Conservation (phyloP, 2,113 vertebrate species). For the Ceyx cyanopectus region DNA sequence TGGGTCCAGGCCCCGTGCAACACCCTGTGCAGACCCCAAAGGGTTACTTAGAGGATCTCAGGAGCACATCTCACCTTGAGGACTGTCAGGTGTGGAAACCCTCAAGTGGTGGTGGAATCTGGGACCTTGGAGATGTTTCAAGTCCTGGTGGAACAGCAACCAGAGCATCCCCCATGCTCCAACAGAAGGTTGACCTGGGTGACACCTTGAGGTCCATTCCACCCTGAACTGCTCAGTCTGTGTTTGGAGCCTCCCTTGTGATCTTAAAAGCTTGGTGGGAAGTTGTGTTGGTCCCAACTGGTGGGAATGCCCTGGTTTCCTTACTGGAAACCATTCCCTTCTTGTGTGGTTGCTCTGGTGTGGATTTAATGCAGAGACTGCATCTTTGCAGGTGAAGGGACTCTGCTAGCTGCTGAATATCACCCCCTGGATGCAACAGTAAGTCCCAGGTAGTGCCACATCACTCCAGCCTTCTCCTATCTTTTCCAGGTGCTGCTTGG, state of each 20-base stretch:
- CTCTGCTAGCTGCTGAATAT: not conserved
- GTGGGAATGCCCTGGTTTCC: not conserved
- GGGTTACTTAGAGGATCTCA: not conserved
- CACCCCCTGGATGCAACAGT: not conserved
- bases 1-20: not conserved
- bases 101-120: not conserved
- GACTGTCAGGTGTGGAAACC: not conserved
- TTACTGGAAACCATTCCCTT: not conserved
- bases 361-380: not conserved
- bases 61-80: not conserved
- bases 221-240: not conserved
- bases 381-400: not conserved
- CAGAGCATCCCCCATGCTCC: not conserved
- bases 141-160: not conserved
- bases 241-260: not conserved
- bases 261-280: not conserved
- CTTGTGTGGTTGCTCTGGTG: not conserved
- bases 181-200: not conserved
- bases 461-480: not conserved
- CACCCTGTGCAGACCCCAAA: not conserved
- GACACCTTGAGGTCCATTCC: not conserved
- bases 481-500: not conserved
- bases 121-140: not conserved
- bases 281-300: not conserved
- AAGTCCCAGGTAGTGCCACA: not conserved